Evolutionary conservation across 2,888 invertebrate genomes (phyloP), one percentile per base, ranked within the genome.

Genomic region (Meta bourneti): DNA sequence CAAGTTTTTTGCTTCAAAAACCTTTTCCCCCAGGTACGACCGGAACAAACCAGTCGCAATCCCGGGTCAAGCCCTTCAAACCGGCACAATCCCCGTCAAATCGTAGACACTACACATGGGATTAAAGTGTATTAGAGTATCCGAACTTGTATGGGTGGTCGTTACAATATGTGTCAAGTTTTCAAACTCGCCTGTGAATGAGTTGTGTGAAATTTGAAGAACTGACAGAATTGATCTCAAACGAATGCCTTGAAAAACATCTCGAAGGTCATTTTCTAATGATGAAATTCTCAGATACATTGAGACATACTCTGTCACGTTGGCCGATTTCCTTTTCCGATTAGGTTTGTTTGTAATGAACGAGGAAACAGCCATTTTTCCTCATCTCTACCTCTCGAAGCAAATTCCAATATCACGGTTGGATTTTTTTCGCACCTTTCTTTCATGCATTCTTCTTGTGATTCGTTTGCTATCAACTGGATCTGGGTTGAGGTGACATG

Each of bases 401-500:
- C 61, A 61, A 61, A 61, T 61, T 74, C 48, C 74, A 74, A 34
- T 74, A 7, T 70, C 19, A 19, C 70, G 7, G 20, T 74, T 34
- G 20, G 9, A 74, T 20, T 74, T 74, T 34, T 34, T 34, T 34
- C 34, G 34, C 34, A 34, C 34, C 34, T 34, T 34, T 74, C 34
- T 74, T 74, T 74, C 7, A 13, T 5, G 48, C 11, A 34, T 48
- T 74, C 13, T 48, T 74, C 48, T n/a, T 74, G 20, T 7, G 34
- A 20, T 19, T 74, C 74, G n/a, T 20, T 1, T 61, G 61, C 61
- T 74, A 34, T 74, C 74, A 34, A 8, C 34, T 13, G 6, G 74
- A 74, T 74, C 5, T 74, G 13, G 74, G 74, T 74, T 74, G 20
- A 74, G 74, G 74, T 74, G 74, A 74, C 34, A 74, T 74, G 19